A percentile compares a stretch with the other conserved stretches of the same genome.
phyloP scores from a whole-genome alignment of 1,140 invertebrate genomes.

The Frieseomelitta varia region DNA sequence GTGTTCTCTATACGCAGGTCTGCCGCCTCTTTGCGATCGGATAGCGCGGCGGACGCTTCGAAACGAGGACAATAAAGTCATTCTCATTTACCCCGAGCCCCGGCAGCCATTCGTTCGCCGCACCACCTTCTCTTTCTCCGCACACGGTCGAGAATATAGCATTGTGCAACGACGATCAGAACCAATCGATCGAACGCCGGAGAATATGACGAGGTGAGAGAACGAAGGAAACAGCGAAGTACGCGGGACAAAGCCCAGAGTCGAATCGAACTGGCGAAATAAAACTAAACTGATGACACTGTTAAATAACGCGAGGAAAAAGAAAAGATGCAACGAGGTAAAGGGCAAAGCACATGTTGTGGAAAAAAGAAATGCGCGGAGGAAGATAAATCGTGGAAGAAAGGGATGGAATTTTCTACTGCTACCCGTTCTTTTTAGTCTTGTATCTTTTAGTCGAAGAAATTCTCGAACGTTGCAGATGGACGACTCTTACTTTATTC shows the following conservation, averaged over 20 bases:
- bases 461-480: too few relatives aligned
- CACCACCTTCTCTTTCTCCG: background rate
- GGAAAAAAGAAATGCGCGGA: background rate
- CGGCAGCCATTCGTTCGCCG: slow-evolving; percentile 1
- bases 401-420: slow-evolving; percentile 53
- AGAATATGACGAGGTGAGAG: slow-evolving; percentile 8
- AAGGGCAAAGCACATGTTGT: too few relatives aligned
- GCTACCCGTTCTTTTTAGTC: too few relatives aligned
- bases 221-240: background rate
- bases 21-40: slow-evolving; percentile 32
- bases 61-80: slow-evolving; percentile 61
- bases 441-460: too few relatives aligned
- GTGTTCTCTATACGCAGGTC: background rate
- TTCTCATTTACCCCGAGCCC: slow-evolving; percentile 59
- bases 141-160: background rate
- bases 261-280: background rate
- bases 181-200: background rate
- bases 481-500: too few relatives aligned
- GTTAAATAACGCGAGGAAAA: slow-evolving; percentile 9
- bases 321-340: too few relatives aligned
- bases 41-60: slow-evolving; percentile 39
- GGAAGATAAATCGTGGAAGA: slow-evolving; percentile 32
- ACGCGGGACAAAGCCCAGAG: background rate
- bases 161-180: background rate
- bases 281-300: background rate